Conservation (phyloP, 2,888 invertebrate species). For the Thymelicus acteon region DNA sequence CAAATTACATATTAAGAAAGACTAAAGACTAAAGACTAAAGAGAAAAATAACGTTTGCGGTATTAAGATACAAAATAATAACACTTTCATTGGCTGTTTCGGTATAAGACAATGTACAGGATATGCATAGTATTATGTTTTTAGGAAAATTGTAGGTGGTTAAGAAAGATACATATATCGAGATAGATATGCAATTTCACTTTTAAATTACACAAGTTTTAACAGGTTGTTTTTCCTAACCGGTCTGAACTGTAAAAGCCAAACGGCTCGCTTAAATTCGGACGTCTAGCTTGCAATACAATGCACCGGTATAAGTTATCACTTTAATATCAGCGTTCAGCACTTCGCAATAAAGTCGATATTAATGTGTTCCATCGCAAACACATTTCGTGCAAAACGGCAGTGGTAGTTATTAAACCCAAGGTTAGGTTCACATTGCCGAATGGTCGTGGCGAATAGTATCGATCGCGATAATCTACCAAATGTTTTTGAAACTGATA, state of each 20-base stretch:
- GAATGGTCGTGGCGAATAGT: conserved; percentile 15
- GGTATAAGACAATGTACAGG: too few relatives aligned
- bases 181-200: conserved; percentile 17
- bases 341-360: conserved; percentile 45
- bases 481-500: background rate
- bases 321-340: conserved; percentile 48
- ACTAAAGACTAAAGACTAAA: too few relatives aligned
- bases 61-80: too few relatives aligned
- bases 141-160: background rate
- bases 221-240: conserved; percentile 29
- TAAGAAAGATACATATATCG: background rate
- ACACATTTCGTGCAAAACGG: conserved; percentile 35
- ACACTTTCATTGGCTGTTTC: too few relatives aligned
- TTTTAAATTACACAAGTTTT: conserved; percentile 20
- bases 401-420: conserved; percentile 33
- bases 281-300: conserved; percentile 46
- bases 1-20: too few relatives aligned
- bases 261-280: conserved; percentile 36
- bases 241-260: conserved; percentile 27
- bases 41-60: too few relatives aligned
- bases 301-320: conserved; percentile 45
- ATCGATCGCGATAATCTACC: background rate
- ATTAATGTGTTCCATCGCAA: conserved; percentile 44
- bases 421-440: conserved; percentile 32
- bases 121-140: too few relatives aligned